These are phyloP conservation scores for Drosophila subquinaria DNA, from an alignment of 2,888 invertebrate genomes.

Conservation along the genomic window DNA sequence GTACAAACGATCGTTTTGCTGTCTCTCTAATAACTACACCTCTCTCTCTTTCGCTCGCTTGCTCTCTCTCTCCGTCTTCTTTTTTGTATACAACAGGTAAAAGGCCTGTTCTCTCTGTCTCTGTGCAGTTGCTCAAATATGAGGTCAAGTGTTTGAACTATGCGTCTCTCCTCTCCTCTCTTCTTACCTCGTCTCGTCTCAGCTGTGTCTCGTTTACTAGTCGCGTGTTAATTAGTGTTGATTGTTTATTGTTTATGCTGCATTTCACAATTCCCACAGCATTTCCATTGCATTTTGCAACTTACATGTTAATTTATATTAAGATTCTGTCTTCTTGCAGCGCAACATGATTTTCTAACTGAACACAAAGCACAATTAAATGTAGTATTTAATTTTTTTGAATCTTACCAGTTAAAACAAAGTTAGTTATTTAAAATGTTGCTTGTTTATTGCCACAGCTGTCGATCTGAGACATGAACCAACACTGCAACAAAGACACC, in stretches of 20 bases:
- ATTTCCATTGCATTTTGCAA: constrained; percentile 36
- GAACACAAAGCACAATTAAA: background rate
- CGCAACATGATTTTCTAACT: constrained; percentile 26
- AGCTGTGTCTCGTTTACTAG: constrained; percentile 37
- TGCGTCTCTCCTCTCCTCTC: constrained; percentile 35
- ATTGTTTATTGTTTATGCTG: constrained; percentile 64
- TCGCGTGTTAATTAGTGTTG: constrained; percentile 72
- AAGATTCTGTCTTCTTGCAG: constrained; percentile 12
- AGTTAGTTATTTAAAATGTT: constrained; percentile 10
- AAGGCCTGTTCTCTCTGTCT: constrained; percentile 44
- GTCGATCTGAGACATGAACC: constrained; percentile 30
- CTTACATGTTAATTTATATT: constrained; percentile 20
- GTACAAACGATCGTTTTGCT: constrained; percentile 44
- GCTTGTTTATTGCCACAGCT: background rate
- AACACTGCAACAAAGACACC: constrained; percentile 28
- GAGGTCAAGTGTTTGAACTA: constrained; percentile 79
- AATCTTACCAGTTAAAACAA: background rate
- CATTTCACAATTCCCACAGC: constrained; percentile 56
- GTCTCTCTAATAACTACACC: constrained; percentile 21
- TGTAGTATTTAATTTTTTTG: background rate
- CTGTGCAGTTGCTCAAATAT: constrained; percentile 74
- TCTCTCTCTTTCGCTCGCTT: constrained; percentile 22
- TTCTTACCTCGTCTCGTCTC: constrained; percentile 4
- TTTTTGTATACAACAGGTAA: constrained; percentile 65
- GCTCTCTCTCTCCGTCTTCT: constrained; percentile 14